Evolutionary conservation across 2,113 vertebrate genomes (phyloP).

Genomic region (Dicerorhinus sumatrensis): DNA sequence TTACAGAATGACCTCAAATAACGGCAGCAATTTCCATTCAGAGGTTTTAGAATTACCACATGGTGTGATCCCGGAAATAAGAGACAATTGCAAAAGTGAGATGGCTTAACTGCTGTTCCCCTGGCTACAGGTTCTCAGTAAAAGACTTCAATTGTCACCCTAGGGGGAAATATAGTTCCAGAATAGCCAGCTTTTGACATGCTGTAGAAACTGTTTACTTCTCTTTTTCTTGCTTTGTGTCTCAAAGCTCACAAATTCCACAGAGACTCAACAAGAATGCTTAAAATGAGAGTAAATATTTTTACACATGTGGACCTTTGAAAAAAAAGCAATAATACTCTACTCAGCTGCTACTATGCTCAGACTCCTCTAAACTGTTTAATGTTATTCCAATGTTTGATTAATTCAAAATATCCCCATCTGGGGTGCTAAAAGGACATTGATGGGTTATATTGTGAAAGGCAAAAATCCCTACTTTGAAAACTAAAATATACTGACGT

Average conservation of each 20-base stretch:
- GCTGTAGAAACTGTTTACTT: constrained; percentile 62
- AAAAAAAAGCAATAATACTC: not conserved
- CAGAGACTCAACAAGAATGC: constrained; percentile 63
- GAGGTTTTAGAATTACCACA: constrained; percentile 66
- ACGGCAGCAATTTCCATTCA: constrained; percentile 75
- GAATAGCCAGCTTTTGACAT: not conserved
- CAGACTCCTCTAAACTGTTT: not conserved
- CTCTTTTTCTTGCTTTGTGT: constrained; percentile 58
- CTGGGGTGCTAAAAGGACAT: not conserved
- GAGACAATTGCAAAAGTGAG: constrained; percentile 73
- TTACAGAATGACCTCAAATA: constrained; percentile 70
- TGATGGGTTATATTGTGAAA: not conserved
- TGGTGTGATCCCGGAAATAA: constrained; percentile 48
- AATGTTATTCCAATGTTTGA: constrained; percentile 10
- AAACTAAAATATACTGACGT: constrained; percentile 12
- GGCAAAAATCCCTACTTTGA: not conserved
- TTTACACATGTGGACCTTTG: constrained; percentile 67
- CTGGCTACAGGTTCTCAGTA: constrained; percentile 35
- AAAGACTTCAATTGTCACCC: constrained; percentile 66
- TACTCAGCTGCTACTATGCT: constrained; percentile 44
- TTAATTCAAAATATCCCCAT: constrained; percentile 50
- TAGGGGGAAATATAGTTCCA: not conserved
- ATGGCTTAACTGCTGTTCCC: constrained; percentile 62
- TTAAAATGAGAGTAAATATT: constrained; percentile 71
- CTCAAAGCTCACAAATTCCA: constrained; percentile 62